Percentiles rank a stretch among this genome's conserved stretches.
These are phyloP conservation scores for Sylvietta virens DNA, from an alignment of 2,113 vertebrate genomes.

Conservation along the genomic window DNA sequence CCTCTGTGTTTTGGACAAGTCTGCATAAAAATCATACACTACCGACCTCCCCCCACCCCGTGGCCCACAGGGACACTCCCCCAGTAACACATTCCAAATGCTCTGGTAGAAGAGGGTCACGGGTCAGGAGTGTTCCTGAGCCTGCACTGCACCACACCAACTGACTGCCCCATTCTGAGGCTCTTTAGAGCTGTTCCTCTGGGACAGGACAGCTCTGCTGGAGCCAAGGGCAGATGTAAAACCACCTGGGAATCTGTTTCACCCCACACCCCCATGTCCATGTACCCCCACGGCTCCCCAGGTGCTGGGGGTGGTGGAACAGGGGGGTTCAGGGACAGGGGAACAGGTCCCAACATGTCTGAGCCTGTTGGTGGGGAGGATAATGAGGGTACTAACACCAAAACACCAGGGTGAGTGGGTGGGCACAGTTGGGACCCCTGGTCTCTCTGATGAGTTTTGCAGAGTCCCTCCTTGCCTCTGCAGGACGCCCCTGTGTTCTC, in stretches of 20 bases:
- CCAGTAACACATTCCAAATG: not conserved
- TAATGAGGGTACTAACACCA: not conserved
- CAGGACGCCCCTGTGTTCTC: not conserved
- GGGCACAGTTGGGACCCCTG: not conserved
- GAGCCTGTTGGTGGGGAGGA: not conserved
- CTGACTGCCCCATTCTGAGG: not conserved
- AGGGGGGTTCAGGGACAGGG: no score
- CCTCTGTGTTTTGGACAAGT: not conserved
- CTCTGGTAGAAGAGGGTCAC: not conserved
- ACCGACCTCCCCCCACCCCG: fast-evolving
- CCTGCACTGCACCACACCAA: not conserved
- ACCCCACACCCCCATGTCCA: fast-evolving
- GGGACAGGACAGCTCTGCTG: not conserved
- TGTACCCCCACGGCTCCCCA: fast-evolving
- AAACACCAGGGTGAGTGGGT: not conserved
- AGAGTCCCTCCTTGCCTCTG: not conserved
- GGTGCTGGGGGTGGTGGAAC: not conserved
- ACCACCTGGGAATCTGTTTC: not conserved
- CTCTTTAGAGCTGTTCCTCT: not conserved
- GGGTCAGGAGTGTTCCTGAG: not conserved
- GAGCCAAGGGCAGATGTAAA: not conserved
- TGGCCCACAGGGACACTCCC: not conserved
- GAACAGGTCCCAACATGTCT: no score
- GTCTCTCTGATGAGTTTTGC: not conserved
- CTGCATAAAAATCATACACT: not conserved